These are phyloP conservation scores for Stictonetta naevosa DNA, from an alignment of 2,113 vertebrate genomes.

Conservation along the genomic window DNA sequence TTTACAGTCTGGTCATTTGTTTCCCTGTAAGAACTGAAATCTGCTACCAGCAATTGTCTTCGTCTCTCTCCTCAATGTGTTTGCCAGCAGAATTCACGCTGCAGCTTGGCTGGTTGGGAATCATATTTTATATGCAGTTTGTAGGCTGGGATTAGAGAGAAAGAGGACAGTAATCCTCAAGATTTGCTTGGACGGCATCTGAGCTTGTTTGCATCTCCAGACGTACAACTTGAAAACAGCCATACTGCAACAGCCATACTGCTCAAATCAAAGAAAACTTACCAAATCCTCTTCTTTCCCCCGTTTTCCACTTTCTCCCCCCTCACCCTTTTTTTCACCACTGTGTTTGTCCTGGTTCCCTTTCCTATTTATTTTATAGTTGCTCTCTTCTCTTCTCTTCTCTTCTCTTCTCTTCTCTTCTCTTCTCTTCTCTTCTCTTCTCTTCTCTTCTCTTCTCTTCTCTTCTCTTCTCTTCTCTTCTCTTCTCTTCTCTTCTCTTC, in stretches of 20 bases:
- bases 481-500: no score
- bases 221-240: not conserved
- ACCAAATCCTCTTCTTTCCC: not conserved
- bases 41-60: rapidly evolving
- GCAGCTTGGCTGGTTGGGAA: not conserved
- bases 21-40: not conserved
- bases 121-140: rapidly evolving
- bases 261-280: not conserved
- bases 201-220: not conserved
- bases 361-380: not conserved
- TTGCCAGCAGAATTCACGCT: not conserved
- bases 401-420: not conserved
- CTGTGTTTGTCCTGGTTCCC: not conserved
- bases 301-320: no score
- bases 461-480: not conserved
- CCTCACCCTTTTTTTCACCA: no score
- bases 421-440: no score
- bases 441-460: not conserved
- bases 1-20: not conserved
- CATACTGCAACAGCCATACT: not conserved
- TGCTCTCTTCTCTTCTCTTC: not conserved
- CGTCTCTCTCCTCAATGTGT: rapidly evolving
- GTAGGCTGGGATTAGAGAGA: not conserved
- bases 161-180: rapidly evolving
- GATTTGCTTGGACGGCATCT: not conserved